A percentile compares a stretch with the other conserved stretches of the same genome.
phyloP scores from a whole-genome alignment of 1,140 invertebrate genomes.

The Drosophila pallidifrons region DNA sequence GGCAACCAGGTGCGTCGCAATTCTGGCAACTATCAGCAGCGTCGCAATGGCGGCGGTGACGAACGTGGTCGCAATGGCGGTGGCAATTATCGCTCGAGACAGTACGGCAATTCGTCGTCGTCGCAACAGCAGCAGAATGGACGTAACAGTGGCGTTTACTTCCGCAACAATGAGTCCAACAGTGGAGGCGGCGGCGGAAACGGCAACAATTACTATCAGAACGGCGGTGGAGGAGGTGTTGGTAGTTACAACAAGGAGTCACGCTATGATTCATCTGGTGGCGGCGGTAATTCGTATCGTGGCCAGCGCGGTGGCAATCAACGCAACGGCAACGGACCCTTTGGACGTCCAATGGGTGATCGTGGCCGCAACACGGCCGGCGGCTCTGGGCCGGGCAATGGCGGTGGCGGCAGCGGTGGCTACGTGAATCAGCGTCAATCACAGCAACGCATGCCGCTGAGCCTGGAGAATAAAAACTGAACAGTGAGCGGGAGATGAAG shows the following conservation, averaged over 20 bases:
- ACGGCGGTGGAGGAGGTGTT: conserved; percentile 50
- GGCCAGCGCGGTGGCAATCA: conserved; percentile 73
- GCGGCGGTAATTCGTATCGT: conserved; percentile 56
- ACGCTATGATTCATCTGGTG: conserved; percentile 71
- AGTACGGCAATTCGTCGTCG: conserved; percentile 63
- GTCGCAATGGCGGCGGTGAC: conserved; percentile 63
- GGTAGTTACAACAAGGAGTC: conserved; percentile 72
- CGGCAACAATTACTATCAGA: conserved; percentile 55
- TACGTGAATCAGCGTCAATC: conserved; percentile 77
- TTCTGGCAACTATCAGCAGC: conserved; percentile 68
- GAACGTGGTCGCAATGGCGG: conserved; percentile 62
- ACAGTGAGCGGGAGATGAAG: not conserved
- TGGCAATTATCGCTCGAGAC: conserved; percentile 69
- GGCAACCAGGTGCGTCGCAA: conserved; percentile 61
- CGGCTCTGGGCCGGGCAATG: conserved; percentile 32
- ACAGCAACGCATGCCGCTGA: conserved; percentile 74
- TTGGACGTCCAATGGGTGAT: conserved; percentile 67
- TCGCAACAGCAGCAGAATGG: conserved; percentile 75
- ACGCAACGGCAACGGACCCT: conserved; percentile 67
- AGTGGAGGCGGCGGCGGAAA: conserved; percentile 49
- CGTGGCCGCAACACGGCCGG: conserved; percentile 57
- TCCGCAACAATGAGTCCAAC: conserved; percentile 80
- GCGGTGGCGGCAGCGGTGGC: conserved; percentile 46
- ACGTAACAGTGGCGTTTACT: conserved; percentile 73
- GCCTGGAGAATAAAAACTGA: conserved; percentile 82